These are phyloP conservation scores for Falco peregrinus DNA, from an alignment of 2,797 vertebrate genomes.

Conservation along the genomic window DNA sequence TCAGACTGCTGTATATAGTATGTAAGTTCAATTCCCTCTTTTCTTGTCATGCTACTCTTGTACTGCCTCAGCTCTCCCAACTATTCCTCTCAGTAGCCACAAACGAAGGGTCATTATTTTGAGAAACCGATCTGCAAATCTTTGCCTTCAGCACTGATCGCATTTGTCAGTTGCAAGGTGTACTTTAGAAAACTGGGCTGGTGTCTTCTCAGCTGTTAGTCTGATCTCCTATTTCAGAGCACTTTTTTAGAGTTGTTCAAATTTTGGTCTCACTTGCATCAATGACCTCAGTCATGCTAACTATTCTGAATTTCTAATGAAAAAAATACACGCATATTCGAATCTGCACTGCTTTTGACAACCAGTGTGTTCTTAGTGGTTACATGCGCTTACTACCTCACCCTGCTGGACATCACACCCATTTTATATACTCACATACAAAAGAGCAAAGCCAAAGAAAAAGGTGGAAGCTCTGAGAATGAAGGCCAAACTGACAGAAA, in stretches of 20 bases:
- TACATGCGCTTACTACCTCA: background rate
- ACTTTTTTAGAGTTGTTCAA: background rate
- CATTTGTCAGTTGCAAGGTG: background rate
- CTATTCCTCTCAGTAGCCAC: background rate
- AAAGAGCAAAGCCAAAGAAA: slow-evolving; percentile 27
- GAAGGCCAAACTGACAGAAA: background rate
- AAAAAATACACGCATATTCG: background rate
- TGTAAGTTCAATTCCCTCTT: background rate
- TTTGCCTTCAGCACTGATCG: background rate
- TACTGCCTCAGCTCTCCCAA: background rate
- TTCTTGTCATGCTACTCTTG: background rate
- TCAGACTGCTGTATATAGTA: background rate
- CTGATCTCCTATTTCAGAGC: background rate
- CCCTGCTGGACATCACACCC: background rate
- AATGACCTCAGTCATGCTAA: background rate
- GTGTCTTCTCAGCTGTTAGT: background rate
- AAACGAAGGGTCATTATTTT: background rate
- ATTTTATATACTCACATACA: background rate
- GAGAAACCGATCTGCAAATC: background rate
- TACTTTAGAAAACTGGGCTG: background rate
- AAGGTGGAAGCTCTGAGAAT: slow-evolving; percentile 23
- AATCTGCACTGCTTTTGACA: background rate
- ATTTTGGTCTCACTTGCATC: background rate
- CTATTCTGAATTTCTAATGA: background rate
- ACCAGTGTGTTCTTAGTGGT: background rate